Evolutionary conservation across 2,113 vertebrate genomes (phyloP), one percentile per base, ranked within the genome.

Genomic region (Vulpes lagopus): DNA sequence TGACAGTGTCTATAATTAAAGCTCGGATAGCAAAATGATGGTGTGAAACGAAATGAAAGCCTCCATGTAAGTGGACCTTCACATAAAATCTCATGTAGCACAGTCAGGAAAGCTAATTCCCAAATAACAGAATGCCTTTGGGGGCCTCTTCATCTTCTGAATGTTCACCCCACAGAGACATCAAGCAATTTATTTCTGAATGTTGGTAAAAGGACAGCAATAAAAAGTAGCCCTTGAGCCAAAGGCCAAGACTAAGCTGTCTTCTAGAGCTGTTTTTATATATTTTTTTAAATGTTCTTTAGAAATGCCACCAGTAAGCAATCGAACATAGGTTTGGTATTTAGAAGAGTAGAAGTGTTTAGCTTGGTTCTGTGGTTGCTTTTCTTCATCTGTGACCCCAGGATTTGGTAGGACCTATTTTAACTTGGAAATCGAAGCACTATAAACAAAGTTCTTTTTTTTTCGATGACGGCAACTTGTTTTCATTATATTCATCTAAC

Each of bases 141-240:
- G 38, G 35, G 9, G 55, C 51, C 95, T 84, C 87, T 97, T 95
- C 94, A 93, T 91, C 95, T 94, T 95, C 82, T 38, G 89, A 84
- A 95, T 30, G 55, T 71, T 97, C 71, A 82, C 49, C n/a, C 12
- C 43, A 30, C 1, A 79, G 84, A 73, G 82, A 64, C 93, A 96
- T 94, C 83, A 55, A 96, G 53, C 38, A 82, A 89, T 96, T 91
- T 74, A 91, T 87, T 96, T 98, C n/a, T 80, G n/a, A 94, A 89
- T 30, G 0, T 0, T 69, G 0, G 30, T 90, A 88, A 95, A 85
- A 16, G 20, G 78, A 93, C n/a, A 79, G 62, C 2, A 57, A 87
- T 64, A 80, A 62, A 93, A 80, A 80, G 23, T 2, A 69, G 27
- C 74, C 8, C 49, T 89, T 76, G 67, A 65, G n/a, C 53, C 55